Percentiles rank a stretch among this genome's conserved stretches.
phyloP scores from a whole-genome alignment of 2,797 vertebrate species.

The Tenualosa thibaudeaui region DNA sequence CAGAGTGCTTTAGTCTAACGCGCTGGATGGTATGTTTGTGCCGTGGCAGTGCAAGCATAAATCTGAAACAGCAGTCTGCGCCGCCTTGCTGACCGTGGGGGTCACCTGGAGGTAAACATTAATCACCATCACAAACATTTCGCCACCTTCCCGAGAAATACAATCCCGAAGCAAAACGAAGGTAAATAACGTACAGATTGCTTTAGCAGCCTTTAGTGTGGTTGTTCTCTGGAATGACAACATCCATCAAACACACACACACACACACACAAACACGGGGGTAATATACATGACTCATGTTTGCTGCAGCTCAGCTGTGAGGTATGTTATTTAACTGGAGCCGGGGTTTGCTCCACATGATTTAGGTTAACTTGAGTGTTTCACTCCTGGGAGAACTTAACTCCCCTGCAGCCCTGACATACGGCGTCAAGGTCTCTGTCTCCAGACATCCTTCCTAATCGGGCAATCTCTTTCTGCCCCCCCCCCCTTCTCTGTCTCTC shows the following conservation, averaged over 20 bases:
- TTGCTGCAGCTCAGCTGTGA: background rate
- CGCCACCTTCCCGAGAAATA: slow-evolving; percentile 3
- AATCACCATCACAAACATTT: slow-evolving; percentile 17
- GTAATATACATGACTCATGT: slow-evolving; percentile 12
- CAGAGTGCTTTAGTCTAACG: background rate
- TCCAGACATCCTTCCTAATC: background rate
- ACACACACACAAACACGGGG: background rate
- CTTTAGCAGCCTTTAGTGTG: background rate
- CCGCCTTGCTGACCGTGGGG: background rate
- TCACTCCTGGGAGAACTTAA: slow-evolving; percentile 46
- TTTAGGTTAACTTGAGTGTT: slow-evolving; percentile 52
- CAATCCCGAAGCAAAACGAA: background rate
- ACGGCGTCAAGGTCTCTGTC: slow-evolving; percentile 24
- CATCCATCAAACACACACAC: slow-evolving; percentile 6
- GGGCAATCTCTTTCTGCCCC: background rate
- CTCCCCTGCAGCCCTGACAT: slow-evolving; percentile 47
- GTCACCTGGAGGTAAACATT: background rate
- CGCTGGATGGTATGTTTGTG: background rate
- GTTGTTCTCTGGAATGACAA: background rate
- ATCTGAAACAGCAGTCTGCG: slow-evolving; percentile 3
- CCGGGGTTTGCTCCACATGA: slow-evolving; percentile 44
- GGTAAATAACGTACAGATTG: slow-evolving; percentile 18
- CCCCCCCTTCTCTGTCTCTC: background rate
- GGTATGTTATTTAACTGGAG: slow-evolving; percentile 13
- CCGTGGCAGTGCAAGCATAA: background rate